Evolutionary conservation across 1,140 invertebrate species (phyloP), one percentile per base, ranked within the genome.

Genomic region (Bombus affinis): DNA sequence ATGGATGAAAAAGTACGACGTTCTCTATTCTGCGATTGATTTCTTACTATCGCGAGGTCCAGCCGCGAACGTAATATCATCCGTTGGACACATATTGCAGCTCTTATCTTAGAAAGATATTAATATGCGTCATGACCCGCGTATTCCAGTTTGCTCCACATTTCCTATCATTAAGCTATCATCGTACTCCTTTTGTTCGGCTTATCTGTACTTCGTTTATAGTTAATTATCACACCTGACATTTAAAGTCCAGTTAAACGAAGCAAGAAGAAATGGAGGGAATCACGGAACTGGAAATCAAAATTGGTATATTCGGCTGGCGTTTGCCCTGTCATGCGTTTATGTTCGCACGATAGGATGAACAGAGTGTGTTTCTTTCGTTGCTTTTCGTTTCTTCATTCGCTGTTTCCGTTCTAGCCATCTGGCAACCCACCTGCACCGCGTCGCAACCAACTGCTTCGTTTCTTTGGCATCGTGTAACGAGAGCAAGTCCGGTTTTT

Each of bases 381-480:
- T 9, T 84, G 74, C 80, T 47, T 84, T 85, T 77, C 59, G 39
- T 65, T 81, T 28, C 62, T 89, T 84, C 89, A 91, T 91, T 91
- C 90, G 85, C 81, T 82, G 71, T 87, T 87, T 79, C 75, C 47
- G 70, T 70, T 44, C 25, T 47, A n/a, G 77, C 82, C 90, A 91
- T 86, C 90, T 91, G 90, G 86, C 39, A 74, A 59, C 71, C 80
- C 89, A 91, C 89, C 90, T 91, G 90, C 86, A 70, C n/a, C 53
- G 0, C 13, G 8, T 22, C n/a, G 13, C 78, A 37, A 42, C 65
- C 83, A 75, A 83, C 86, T 79, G 89, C 75, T 86, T 76, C 89
- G 84, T 85, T 88, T 70, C 78, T 81, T 76, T 71, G 65, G 57
- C 75, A 28, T 65, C 37, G 74, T 47, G 70, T 81, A 81, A 86